Conservation (phyloP, 2,113 vertebrate genomes). For the Orientallactaga bullata region DNA sequence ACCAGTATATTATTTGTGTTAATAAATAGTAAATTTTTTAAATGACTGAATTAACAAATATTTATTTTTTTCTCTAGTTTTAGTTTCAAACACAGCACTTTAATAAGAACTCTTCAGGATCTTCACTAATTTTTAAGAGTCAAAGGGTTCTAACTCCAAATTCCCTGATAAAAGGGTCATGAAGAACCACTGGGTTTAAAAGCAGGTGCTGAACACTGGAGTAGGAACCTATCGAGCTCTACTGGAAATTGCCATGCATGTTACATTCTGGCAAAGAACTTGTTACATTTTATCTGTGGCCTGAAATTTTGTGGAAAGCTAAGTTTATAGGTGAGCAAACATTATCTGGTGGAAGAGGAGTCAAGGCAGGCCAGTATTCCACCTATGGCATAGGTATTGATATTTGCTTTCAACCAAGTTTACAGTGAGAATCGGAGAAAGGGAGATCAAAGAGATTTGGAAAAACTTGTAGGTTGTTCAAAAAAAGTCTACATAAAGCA, state of each 20-base stretch:
- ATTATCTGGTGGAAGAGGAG: background rate
- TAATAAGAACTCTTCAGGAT: background rate
- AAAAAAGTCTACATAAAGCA: background rate
- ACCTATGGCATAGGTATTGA: background rate
- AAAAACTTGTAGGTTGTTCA: background rate
- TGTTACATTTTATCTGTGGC: background rate
- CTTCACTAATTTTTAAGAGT: background rate
- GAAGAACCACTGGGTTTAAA: constrained; percentile 16
- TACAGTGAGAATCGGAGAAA: background rate
- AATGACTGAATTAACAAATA: background rate
- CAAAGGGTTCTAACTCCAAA: background rate
- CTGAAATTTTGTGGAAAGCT: background rate
- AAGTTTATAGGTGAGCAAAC: background rate
- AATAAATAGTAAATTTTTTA: background rate
- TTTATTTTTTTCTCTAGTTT: background rate
- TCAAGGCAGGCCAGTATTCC: too few species aligned
- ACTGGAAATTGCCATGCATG: background rate
- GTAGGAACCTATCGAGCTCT: background rate
- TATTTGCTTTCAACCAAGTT: background rate
- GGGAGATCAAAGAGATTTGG: background rate
- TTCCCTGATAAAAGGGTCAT: constrained; percentile 17
- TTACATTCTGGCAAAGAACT: background rate
- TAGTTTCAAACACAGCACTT: background rate
- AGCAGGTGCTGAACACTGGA: background rate
- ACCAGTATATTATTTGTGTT: background rate